These are phyloP conservation scores for Furcifer pardalis DNA, from an alignment of 2,797 vertebrate species.

Conservation along the genomic window DNA sequence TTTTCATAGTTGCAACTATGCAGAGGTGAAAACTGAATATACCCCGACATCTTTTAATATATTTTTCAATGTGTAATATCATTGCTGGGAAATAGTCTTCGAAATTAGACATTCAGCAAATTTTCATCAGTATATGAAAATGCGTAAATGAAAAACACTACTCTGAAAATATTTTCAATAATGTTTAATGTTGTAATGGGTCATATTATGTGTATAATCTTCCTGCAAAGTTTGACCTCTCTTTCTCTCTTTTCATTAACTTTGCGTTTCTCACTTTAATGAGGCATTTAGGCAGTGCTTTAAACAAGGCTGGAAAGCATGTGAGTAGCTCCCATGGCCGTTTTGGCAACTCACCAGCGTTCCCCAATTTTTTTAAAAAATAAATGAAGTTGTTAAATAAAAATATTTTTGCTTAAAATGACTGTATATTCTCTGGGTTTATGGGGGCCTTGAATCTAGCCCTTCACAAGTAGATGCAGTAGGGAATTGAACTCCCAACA, in stretches of 20 bases:
- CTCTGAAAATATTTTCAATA: neutral
- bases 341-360: too few relatives aligned
- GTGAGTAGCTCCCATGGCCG: too few relatives aligned
- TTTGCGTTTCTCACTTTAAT: too few relatives aligned
- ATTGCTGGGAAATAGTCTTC: neutral
- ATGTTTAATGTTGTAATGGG: neutral
- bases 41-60: neutral
- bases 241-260: neutral
- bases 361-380: too few relatives aligned
- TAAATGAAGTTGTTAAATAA: too few relatives aligned
- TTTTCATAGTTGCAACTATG: neutral
- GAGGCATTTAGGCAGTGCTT: too few relatives aligned
- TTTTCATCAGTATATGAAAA: neutral
- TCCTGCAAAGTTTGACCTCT: neutral
- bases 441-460: too few relatives aligned
- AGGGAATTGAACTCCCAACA: too few relatives aligned
- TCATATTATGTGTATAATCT: neutral
- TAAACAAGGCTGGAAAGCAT: too few relatives aligned
- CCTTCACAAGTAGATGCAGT: too few relatives aligned
- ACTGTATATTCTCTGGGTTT: too few relatives aligned
- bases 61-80: neutral
- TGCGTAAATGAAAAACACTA: rapidly evolving
- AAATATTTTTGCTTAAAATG: too few relatives aligned
- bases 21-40: neutral
- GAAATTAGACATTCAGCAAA: rapidly evolving